phyloP scores from a whole-genome alignment of 1,140 invertebrate genomes.

The Atta cephalotes region DNA sequence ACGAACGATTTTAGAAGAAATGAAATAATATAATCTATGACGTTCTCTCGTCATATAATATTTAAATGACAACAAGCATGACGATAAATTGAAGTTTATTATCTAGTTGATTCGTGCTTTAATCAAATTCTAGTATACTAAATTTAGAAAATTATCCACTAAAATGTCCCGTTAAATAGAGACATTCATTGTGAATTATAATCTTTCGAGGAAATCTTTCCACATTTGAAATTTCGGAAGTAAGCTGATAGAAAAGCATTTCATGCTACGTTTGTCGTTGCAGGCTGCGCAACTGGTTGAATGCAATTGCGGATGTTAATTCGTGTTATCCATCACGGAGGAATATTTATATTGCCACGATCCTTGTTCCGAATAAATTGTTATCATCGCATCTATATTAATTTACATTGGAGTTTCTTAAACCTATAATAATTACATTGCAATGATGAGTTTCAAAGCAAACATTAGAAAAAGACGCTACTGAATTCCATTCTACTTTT shows the following conservation, averaged over 20 bases:
- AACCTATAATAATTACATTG: slow-evolving; percentile 4
- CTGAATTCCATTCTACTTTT: neutral
- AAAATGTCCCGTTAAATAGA: neutral
- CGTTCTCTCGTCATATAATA: neutral
- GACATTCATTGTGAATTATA: neutral
- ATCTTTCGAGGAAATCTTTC: neutral
- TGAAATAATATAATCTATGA: neutral
- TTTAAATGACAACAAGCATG: neutral
- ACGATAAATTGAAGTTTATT: neutral
- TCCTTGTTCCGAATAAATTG: slow-evolving; percentile 7
- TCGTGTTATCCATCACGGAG: slow-evolving; percentile 49
- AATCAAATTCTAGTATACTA: neutral
- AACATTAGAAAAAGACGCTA: neutral
- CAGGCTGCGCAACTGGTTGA: slow-evolving; percentile 46
- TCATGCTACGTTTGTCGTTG: slow-evolving; percentile 45
- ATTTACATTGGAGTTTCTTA: slow-evolving; percentile 40
- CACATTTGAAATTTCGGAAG: slow-evolving; percentile 4
- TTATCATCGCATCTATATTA: neutral
- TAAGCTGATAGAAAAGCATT: neutral
- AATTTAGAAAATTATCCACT: neutral
- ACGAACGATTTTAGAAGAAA: neutral
- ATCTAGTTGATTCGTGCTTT: neutral
- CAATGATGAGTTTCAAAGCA: neutral
- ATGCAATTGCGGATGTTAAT: slow-evolving; percentile 60
- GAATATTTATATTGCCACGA: slow-evolving; percentile 55